Conservation (phyloP, 2,113 vertebrate genomes). For the Illadopsis cleaveri region DNA sequence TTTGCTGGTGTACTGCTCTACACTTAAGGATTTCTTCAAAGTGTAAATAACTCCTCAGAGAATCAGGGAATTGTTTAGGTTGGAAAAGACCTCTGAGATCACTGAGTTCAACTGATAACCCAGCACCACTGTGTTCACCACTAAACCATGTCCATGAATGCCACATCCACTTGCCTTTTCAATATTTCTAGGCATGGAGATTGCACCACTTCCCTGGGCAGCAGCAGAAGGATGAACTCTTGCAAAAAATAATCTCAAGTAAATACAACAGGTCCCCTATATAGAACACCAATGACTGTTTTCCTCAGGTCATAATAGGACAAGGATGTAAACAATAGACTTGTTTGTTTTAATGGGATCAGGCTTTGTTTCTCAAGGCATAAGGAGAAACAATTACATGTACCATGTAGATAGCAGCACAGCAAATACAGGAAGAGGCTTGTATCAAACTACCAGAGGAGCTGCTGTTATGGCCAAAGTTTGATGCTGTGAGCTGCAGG, state of each 20-base stretch:
- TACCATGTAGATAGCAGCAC: not conserved
- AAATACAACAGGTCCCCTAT: not conserved
- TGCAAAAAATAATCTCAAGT: not conserved
- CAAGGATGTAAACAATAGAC: not conserved
- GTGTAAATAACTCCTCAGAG: not conserved
- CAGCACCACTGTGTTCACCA: not conserved
- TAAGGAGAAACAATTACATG: constrained; percentile 8
- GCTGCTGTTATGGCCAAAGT: not conserved
- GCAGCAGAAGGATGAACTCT: not conserved
- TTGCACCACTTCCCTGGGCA: not conserved
- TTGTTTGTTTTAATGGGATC: not conserved
- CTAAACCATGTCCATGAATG: not conserved
- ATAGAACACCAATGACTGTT: not conserved
- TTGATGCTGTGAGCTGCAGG: not conserved
- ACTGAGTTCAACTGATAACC: not conserved
- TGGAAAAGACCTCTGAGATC: not conserved
- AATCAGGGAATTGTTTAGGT: not conserved
- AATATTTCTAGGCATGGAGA: not conserved
- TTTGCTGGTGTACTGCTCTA: not conserved
- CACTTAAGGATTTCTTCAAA: not conserved
- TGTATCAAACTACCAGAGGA: not conserved
- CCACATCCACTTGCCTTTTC: not conserved
- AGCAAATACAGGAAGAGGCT: not conserved
- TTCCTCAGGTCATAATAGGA: not conserved
- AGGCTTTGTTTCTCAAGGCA: not conserved